These are phyloP conservation scores for Hedya salicella DNA, from an alignment of 2,888 invertebrate genomes.

Conservation along the genomic window DNA sequence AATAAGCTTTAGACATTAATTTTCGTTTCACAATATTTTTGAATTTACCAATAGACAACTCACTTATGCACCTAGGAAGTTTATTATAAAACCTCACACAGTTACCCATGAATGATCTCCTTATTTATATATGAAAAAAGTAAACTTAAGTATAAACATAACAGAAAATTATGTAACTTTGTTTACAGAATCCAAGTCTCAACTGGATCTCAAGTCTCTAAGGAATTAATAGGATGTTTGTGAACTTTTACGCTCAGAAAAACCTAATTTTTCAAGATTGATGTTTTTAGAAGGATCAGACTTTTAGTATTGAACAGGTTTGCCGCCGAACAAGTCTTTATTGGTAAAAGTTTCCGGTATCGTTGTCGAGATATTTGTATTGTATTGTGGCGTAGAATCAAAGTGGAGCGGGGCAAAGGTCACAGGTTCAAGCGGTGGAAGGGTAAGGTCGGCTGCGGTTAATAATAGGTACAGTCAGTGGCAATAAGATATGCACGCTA, in stretches of 20 bases:
- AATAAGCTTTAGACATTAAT: no score
- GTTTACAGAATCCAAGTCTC: no score
- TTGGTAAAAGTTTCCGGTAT: constrained; percentile 8
- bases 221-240: background rate
- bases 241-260: background rate
- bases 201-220: no score
- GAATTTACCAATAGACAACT: no score
- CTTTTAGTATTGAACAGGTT: background rate
- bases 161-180: no score
- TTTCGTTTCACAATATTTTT: no score
- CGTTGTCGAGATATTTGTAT: constrained; percentile 1
- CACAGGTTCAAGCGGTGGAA: constrained; percentile 7
- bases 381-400: constrained; percentile 16
- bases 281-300: background rate
- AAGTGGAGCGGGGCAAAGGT: constrained; percentile 15
- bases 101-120: no score
- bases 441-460: constrained; percentile 9
- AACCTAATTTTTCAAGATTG: background rate
- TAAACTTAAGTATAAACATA: no score
- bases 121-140: no score
- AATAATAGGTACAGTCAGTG: background rate
- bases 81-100: no score
- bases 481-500: no score
- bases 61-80: no score
- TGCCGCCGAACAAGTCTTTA: background rate